Evolutionary conservation across 2,113 vertebrate species (phyloP).

Genomic region (Xenotilapia leptura): DNA sequence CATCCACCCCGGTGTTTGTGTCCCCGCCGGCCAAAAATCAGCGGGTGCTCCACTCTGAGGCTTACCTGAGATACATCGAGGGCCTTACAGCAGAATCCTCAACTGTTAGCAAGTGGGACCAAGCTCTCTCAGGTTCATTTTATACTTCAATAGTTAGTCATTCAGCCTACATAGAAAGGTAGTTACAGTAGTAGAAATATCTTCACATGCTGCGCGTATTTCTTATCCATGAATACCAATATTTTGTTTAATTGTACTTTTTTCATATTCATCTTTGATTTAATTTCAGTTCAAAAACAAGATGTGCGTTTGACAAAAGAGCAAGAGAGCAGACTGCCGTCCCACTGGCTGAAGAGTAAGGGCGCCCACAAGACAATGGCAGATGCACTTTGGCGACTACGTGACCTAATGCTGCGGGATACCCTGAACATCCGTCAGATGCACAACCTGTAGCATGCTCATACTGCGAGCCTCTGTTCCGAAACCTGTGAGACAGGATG

Average conservation of each 20-base stretch:
- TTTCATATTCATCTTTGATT: not conserved
- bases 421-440: slow-evolving; percentile 91
- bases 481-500: slow-evolving; percentile 43
- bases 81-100: slow-evolving; percentile 90
- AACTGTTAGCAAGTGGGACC: slow-evolving; percentile 97
- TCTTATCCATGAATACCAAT: not conserved
- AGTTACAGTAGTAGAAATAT: not conserved
- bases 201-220: not conserved
- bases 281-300: slow-evolving; percentile 81
- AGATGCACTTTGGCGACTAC: slow-evolving; percentile 92
- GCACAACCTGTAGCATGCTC: slow-evolving; percentile 80
- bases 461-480: slow-evolving; percentile 47
- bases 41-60: slow-evolving; percentile 94
- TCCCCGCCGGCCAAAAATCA: slow-evolving; percentile 93
- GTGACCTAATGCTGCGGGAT: slow-evolving; percentile 95
- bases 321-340: slow-evolving; percentile 92
- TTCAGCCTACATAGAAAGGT: not conserved
- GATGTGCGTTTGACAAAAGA: slow-evolving; percentile 94
- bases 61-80: slow-evolving; percentile 95
- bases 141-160: not conserved
- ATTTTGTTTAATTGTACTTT: not conserved
- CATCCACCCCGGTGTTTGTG: slow-evolving; percentile 93
- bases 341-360: slow-evolving; percentile 97
- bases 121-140: slow-evolving; percentile 84
- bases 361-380: slow-evolving; percentile 98